A percentile compares a stretch with the other conserved stretches of the same genome.
Evolutionary conservation across 2,113 vertebrate species (phyloP).

Genomic region (Mastomys coucha): DNA sequence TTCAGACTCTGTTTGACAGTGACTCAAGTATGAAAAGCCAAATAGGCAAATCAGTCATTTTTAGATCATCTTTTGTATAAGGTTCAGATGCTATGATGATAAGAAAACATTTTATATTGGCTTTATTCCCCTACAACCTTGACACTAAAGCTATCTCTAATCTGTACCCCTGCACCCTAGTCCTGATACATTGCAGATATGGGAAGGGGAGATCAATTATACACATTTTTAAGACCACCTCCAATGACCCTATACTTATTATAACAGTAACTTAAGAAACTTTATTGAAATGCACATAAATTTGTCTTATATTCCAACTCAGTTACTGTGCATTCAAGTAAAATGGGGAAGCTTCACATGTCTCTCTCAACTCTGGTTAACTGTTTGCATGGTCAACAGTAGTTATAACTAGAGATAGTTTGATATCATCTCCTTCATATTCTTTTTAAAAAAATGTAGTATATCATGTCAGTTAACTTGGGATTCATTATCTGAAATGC

Average conservation of each 20-base stretch:
- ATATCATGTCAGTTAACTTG: neutral
- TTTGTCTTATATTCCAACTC: neutral
- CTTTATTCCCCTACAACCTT: neutral
- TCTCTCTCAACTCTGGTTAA: neutral
- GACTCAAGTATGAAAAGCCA: neutral
- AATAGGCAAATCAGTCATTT: neutral
- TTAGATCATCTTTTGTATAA: neutral
- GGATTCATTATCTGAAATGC: neutral
- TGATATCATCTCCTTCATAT: neutral
- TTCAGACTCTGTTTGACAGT: neutral
- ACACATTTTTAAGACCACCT: neutral
- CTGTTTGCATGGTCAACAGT: neutral
- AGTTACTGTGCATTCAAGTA: neutral
- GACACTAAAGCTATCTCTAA: neutral
- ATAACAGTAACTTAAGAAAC: neutral
- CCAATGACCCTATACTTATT: neutral
- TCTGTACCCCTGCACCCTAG: fast-evolving
- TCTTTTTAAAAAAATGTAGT: neutral
- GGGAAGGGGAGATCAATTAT: neutral
- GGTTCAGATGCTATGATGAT: neutral
- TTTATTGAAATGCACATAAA: neutral
- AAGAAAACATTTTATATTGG: neutral
- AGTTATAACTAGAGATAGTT: neutral
- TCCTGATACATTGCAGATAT: neutral
- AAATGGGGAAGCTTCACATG: neutral